phyloP scores from a whole-genome alignment of 1,140 invertebrate species.

The Plodia interpunctella region DNA sequence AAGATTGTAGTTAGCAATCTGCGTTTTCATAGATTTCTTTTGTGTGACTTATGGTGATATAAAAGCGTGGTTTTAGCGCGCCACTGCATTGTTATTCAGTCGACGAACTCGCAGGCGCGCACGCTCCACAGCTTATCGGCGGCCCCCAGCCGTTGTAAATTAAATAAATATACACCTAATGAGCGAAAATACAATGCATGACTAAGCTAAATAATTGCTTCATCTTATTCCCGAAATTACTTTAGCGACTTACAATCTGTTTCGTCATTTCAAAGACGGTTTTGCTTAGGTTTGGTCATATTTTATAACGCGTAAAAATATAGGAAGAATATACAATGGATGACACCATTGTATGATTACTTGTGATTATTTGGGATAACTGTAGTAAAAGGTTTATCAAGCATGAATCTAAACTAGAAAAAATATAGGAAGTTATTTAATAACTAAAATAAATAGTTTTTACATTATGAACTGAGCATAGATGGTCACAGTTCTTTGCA shows the following conservation, averaged over 20 bases:
- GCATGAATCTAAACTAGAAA: too few relatives aligned
- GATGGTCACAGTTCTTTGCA: too few relatives aligned
- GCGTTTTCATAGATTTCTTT: conserved; percentile 1
- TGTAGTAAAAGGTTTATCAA: too few relatives aligned
- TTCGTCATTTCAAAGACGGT: neutral
- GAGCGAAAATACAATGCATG: conserved; percentile 72
- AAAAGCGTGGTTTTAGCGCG: conserved; percentile 51
- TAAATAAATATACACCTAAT: conserved; percentile 76
- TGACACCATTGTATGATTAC: too few relatives aligned
- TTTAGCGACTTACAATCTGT: conserved; percentile 9
- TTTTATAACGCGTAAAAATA: too few relatives aligned
- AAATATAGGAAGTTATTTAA: too few relatives aligned
- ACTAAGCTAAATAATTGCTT: conserved; percentile 65
- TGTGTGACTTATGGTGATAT: neutral
- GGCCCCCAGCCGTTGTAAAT: conserved; percentile 69
- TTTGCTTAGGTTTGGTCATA: neutral
- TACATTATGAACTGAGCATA: too few relatives aligned
- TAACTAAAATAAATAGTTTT: too few relatives aligned
- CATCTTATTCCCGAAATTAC: conserved; percentile 42
- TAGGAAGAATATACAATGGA: too few relatives aligned
- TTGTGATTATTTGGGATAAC: too few relatives aligned
- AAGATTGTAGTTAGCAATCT: too few relatives aligned
- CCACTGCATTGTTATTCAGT: conserved; percentile 71
- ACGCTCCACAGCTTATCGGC: conserved; percentile 71
- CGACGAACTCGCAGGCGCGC: conserved; percentile 56